phyloP scores from a whole-genome alignment of 2,888 invertebrate genomes.

The Meliscaeva auricollis region DNA sequence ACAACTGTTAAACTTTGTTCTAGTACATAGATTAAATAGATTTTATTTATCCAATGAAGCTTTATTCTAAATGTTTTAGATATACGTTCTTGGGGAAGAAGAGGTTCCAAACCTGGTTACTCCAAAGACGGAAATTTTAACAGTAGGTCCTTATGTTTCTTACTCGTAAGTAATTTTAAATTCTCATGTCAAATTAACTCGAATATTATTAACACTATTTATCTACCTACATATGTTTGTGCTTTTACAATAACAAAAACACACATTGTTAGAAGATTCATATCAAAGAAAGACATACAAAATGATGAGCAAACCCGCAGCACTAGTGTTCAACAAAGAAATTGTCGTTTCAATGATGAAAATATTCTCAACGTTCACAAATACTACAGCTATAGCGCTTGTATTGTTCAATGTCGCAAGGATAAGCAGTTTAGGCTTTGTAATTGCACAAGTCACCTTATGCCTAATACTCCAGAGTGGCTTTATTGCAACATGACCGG shows the following conservation, averaged over 20 bases:
- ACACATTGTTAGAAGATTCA: constrained; percentile 83
- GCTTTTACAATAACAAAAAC: too few relatives aligned
- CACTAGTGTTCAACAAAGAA: constrained; percentile 87
- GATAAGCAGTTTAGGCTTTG: constrained; percentile 87
- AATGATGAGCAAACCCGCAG: constrained; percentile 88
- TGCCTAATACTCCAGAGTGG: constrained; percentile 85
- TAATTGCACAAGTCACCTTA: constrained; percentile 89
- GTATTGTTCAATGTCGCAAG: constrained; percentile 89
- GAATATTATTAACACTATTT: too few relatives aligned
- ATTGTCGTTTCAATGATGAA: constrained; percentile 89
- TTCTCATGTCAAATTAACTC: not conserved
- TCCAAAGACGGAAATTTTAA: constrained; percentile 86
- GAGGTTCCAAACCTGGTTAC: constrained; percentile 90
- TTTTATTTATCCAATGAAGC: too few relatives aligned
- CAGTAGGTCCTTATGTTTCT: constrained; percentile 86
- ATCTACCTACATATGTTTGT: too few relatives aligned
- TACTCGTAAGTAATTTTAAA: constrained; percentile 83
- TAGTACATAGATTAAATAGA: too few relatives aligned
- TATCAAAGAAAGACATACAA: constrained; percentile 87
- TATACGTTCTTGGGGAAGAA: constrained; percentile 87
- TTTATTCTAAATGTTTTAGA: too few relatives aligned
- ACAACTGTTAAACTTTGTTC: too few relatives aligned
- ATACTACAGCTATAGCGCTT: constrained; percentile 90
- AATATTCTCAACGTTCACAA: constrained; percentile 87
- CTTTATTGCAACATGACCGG: constrained; percentile 88